phyloP scores from a whole-genome alignment of 2,113 vertebrate genomes.

The Phoxinus phoxinus region DNA sequence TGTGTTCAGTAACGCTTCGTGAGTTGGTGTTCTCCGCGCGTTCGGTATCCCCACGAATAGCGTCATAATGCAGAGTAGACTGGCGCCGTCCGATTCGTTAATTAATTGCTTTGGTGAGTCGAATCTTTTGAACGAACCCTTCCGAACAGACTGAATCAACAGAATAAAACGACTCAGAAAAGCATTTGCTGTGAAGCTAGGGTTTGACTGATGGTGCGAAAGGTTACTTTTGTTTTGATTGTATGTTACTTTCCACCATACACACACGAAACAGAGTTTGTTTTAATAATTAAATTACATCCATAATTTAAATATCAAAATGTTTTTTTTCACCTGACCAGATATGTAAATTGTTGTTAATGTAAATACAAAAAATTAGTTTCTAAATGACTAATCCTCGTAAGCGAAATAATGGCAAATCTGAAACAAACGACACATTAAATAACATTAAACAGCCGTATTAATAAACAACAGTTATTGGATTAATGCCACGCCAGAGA shows the following conservation, averaged over 20 bases:
- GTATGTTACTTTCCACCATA: background rate
- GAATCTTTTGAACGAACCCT: background rate
- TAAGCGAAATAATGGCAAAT: background rate
- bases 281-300: background rate
- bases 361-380: background rate
- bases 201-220: background rate
- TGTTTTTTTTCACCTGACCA: background rate
- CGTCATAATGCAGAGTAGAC: background rate
- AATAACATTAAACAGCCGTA: background rate
- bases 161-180: background rate
- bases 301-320: background rate
- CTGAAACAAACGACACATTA: background rate
- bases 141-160: background rate
- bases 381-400: background rate
- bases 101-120: background rate
- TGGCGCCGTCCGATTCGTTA: too few relatives aligned
- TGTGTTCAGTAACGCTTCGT: background rate
- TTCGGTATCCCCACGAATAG: background rate
- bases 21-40: background rate
- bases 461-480: background rate
- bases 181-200: background rate
- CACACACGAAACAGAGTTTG: background rate
- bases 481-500: background rate
- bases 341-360: background rate
- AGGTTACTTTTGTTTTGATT: background rate